Evolutionary conservation across 1,140 invertebrate species (phyloP), one percentile per base, ranked within the genome.

Genomic region (Camponotus pennsylvanicus): DNA sequence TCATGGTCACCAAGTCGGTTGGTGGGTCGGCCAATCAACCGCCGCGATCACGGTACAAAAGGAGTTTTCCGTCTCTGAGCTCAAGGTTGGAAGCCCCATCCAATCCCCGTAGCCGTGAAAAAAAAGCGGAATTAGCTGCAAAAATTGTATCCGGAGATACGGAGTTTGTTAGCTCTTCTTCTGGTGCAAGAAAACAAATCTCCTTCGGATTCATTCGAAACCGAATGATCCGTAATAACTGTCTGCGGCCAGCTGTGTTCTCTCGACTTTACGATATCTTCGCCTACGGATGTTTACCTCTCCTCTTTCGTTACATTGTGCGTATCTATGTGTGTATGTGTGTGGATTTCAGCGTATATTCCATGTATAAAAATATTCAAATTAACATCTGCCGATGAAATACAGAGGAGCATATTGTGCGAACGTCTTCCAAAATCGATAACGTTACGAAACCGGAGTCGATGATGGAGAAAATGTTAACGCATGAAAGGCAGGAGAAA

Each of bases 201-300:
- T 71, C 66, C 79, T 61, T 79, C 52, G 32, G 67, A 45, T 11
- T 45, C 1, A 45, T 45, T 45, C 42, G 42, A 40, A 59, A 80
- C 59, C 87, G 69, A 88, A 89, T 78, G 55, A 59, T 76, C 67
- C 69, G 18, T 86, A 86, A 89, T 89, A 89, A 86, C 83, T 77
- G 83, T 89, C 76, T 63, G 49, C 63, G 45, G 83, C 78, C 76
- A 75, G 55, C 64, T 75, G 70, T 78, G 76, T 89, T 71, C 52
- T 49, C 73, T 45, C 69, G 45, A 85, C 45, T 89, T 89, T 89
- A 85, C 27, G 66, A 63, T 61, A 52, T 84, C 55, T 67, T 70
- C 67, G 77, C n/a, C 42, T 18, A 76, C n/a, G 55, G 42, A 84
- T 70, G 63, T 76, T 27, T 57, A 61, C 27, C 34, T 52, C 6